Evolutionary conservation across 2,888 invertebrate genomes (phyloP), one percentile per base, ranked within the genome.

Genomic region (Oscheius onirici): DNA sequence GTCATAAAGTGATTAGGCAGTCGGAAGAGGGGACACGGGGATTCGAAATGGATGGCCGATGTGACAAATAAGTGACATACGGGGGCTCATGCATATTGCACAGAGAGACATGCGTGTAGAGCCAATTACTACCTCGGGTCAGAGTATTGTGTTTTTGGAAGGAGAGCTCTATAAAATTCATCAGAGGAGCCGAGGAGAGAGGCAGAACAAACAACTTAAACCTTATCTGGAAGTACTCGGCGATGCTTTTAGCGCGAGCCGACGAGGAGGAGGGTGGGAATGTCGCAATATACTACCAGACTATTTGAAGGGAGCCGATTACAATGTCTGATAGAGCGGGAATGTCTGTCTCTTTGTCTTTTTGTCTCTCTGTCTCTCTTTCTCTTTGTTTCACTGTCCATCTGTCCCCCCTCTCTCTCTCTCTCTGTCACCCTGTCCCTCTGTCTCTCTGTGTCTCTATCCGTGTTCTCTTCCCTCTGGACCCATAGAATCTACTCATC

Each of bases 41-140:
- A 63, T 63, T 63, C 51, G 54, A 66, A 66, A 66, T 66, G 66
- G 66, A 52, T 54, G 52, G 66, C 15, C 52, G 66, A 46, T 49
- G 66, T 66, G 66, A 66, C 66, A 66, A 66, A 54, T 66, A 66
- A 66, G 66, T 66, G 66, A 69, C 69, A 69, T 69, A 69, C 52
- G 69, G 69, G 63, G 26, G 24, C 69, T 69, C 69, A 69, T 69
- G 60, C 69, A 69, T 69, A 69, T 69, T 69, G 58, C 69, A 69
- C 34, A 3, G 34, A 34, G n/a, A n/a, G 28, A 60, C 46, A 34
- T 26, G 49, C 13, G 44, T 22, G 41, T 55, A 13, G 55, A 40
- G 34, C 52, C 66, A 66, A 66, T 66, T 66, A 66, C 52, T 17
- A 46, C 26, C 5, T n/a, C 26, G 10, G 17, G 26, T 24, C 15